Percentiles rank a stretch among this genome's conserved stretches.
Evolutionary conservation across 2,797 vertebrate species (phyloP).

Genomic region (Cetoscarus ocellatus): DNA sequence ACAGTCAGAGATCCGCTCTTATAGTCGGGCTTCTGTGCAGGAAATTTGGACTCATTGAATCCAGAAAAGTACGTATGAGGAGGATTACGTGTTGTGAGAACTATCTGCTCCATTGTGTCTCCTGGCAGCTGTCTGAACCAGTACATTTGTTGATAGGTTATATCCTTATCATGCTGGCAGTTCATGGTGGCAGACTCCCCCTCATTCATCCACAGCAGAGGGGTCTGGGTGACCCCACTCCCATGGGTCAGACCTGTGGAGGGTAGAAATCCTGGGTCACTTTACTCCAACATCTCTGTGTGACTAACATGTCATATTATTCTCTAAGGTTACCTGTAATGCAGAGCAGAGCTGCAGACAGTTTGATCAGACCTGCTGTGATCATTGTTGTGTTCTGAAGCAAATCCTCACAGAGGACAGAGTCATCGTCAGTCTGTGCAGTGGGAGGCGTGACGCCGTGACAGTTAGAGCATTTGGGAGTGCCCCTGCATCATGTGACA

Average conservation of each 20-base stretch:
- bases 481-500: no score
- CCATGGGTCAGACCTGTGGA: conserved; percentile 32
- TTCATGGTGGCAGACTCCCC: conserved; percentile 39
- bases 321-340: neutral
- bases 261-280: neutral
- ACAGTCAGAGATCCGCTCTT: conserved; percentile 55
- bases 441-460: neutral
- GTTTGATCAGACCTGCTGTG: conserved; percentile 1
- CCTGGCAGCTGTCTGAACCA: conserved; percentile 72
- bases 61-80: conserved; percentile 12
- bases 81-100: conserved; percentile 1
- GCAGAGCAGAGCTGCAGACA: conserved; percentile 20
- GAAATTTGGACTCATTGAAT: conserved; percentile 35
- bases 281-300: neutral
- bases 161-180: conserved; percentile 57
- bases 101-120: conserved; percentile 43
- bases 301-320: neutral
- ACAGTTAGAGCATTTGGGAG: no score
- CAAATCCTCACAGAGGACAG: neutral
- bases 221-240: conserved; percentile 48
- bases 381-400: conserved; percentile 4
- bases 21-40: neutral
- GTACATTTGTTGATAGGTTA: conserved; percentile 27
- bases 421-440: neutral
- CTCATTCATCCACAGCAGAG: conserved; percentile 9